These are phyloP conservation scores for Campoplex capitator DNA, from an alignment of 2,888 invertebrate species.

Conservation along the genomic window DNA sequence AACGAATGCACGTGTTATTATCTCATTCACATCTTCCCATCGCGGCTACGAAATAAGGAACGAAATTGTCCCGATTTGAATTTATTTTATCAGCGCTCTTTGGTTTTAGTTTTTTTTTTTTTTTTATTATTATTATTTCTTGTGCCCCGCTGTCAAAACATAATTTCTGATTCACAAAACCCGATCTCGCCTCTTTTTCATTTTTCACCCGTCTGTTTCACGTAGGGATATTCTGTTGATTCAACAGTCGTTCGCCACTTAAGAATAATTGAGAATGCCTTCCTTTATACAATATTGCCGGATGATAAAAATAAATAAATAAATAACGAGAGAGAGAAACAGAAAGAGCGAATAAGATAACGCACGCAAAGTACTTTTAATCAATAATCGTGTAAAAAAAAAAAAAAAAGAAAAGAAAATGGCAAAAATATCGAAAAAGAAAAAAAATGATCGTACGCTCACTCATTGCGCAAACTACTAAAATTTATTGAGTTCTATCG, in stretches of 20 bases:
- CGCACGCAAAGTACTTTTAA: constrained; percentile 74
- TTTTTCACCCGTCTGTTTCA: constrained; percentile 59
- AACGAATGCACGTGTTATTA: constrained; percentile 53
- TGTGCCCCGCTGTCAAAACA: constrained; percentile 16
- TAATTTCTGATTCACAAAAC: constrained; percentile 48
- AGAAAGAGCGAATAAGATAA: constrained; percentile 21
- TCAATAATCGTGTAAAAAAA: constrained; percentile 61
- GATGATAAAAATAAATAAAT: constrained; percentile 11
- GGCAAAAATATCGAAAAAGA: background rate
- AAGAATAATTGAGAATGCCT: constrained; percentile 71
- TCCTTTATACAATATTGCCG: constrained; percentile 70
- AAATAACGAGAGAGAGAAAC: background rate
- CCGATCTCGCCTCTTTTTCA: constrained; percentile 31
- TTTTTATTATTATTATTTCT: constrained; percentile 26
- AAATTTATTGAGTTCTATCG: constrained; percentile 21
- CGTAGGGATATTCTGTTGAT: constrained; percentile 48
- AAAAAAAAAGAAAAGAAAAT: background rate
- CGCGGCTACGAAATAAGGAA: constrained; percentile 30
- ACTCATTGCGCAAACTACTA: constrained; percentile 47
- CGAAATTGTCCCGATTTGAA: constrained; percentile 15
- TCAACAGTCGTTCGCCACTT: constrained; percentile 63
- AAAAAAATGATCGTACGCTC: constrained; percentile 42
- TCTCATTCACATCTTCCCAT: constrained; percentile 66
- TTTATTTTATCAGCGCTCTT: constrained; percentile 5
- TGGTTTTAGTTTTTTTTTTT: constrained; percentile 22